Conservation (phyloP, 2,113 vertebrate species). For the Castor canadensis region DNA sequence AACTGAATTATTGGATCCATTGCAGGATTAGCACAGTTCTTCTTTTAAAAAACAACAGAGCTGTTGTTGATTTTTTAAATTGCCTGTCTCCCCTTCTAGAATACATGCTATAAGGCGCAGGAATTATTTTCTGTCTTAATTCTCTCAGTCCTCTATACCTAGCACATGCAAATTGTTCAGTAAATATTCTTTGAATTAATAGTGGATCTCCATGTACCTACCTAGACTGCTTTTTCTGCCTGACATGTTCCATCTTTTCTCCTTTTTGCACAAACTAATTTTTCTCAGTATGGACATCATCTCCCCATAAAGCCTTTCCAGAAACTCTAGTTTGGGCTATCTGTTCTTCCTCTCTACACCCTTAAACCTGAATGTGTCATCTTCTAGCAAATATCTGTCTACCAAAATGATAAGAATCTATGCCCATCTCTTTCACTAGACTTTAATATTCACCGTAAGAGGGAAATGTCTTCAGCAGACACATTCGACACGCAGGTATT, state of each 20-base stretch:
- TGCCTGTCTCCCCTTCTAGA: neutral
- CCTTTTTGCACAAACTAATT: neutral
- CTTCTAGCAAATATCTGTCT: neutral
- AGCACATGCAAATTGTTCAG: neutral
- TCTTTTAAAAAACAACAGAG: no score
- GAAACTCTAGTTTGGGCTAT: neutral
- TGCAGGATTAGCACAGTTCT: slow-evolving; percentile 66
- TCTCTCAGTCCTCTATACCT: neutral
- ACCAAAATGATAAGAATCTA: neutral
- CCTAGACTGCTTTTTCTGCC: neutral
- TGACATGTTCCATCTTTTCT: neutral
- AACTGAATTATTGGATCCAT: slow-evolving; percentile 80
- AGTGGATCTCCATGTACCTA: neutral
- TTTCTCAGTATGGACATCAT: neutral
- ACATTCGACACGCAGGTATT: neutral
- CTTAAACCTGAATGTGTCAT: neutral
- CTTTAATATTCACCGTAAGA: neutral
- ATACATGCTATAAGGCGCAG: neutral
- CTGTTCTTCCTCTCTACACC: neutral
- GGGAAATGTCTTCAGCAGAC: neutral
- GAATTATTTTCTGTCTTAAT: neutral
- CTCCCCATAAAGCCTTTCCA: neutral
- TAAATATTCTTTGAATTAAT: neutral
- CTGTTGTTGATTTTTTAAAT: no score
- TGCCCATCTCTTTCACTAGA: neutral